Percentiles rank a stretch among this genome's conserved stretches.
Conservation (phyloP, 2,888 invertebrate species). For the Trachelus stipa region DNA sequence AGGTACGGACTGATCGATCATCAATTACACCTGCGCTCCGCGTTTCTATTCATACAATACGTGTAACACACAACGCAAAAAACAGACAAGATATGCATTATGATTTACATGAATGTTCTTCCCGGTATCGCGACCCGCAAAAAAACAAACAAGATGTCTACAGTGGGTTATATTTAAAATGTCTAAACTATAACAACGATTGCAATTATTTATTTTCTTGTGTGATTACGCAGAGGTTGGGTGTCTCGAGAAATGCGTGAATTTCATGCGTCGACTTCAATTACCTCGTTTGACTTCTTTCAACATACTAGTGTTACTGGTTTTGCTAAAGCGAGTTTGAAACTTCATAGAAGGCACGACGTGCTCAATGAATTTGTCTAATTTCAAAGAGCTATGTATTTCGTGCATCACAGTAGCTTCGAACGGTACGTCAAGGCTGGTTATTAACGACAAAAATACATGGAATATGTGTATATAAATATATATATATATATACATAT, state of each 20-base stretch:
- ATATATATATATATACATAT: conserved; percentile 7
- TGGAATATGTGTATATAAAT: conserved; percentile 4
- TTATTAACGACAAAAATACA: background rate
- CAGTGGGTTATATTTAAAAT: background rate
- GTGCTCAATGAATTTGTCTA: background rate
- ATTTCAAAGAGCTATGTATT: background rate
- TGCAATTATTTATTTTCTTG: background rate
- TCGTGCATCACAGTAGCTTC: background rate
- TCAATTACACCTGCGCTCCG: background rate
- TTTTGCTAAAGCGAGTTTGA: background rate
- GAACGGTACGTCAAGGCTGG: background rate
- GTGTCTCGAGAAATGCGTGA: background rate
- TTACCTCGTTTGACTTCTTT: background rate
- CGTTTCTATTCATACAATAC: background rate
- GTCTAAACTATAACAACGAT: background rate
- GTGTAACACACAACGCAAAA: background rate
- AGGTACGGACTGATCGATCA: background rate
- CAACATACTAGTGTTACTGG: background rate
- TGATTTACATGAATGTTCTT: no score
- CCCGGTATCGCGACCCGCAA: no score
- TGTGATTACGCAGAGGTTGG: background rate
- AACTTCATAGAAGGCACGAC: background rate
- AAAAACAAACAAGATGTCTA: background rate
- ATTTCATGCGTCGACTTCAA: background rate
- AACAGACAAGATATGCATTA: background rate